These are phyloP conservation scores for Chalcosyrphus nemorum DNA, from an alignment of 2,888 invertebrate species.

Conservation along the genomic window DNA sequence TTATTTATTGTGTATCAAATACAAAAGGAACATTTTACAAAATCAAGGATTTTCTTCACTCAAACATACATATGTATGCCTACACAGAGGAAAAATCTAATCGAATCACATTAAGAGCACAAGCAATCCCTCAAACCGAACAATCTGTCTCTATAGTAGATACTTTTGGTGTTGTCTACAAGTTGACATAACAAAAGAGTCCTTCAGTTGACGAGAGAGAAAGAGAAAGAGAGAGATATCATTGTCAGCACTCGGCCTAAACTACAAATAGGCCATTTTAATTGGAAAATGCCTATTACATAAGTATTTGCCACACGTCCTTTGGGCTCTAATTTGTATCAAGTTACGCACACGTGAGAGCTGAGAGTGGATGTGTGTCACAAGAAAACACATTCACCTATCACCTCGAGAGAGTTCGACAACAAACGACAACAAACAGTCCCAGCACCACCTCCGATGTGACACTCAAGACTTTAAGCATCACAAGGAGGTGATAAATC, in stretches of 20 bases:
- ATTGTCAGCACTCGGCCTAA: slow-evolving; percentile 30
- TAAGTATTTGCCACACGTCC: slow-evolving; percentile 50
- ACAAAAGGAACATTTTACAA: background rate
- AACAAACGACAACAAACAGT: slow-evolving; percentile 20
- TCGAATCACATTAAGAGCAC: slow-evolving; percentile 36
- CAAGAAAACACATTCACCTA: slow-evolving; percentile 19
- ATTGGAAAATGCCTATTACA: slow-evolving; percentile 58
- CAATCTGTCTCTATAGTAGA: slow-evolving; percentile 14
- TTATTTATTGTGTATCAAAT: slow-evolving; percentile 8
- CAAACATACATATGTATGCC: background rate
- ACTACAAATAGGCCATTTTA: slow-evolving; percentile 44
- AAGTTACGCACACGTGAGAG: slow-evolving; percentile 42
- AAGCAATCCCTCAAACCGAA: slow-evolving; percentile 35
- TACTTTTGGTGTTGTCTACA: background rate
- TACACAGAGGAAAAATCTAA: background rate
- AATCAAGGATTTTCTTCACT: background rate
- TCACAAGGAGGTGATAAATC: slow-evolving; percentile 72
- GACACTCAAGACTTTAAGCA: slow-evolving; percentile 67
- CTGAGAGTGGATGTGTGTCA: no score
- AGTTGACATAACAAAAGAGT: slow-evolving; percentile 22
- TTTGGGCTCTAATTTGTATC: slow-evolving; percentile 39
- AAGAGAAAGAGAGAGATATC: no score
- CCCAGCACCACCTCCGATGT: slow-evolving; percentile 20
- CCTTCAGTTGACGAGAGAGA: slow-evolving; percentile 13
- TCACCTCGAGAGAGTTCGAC: slow-evolving; percentile 30